These are phyloP conservation scores for Danio aesculapii DNA, from an alignment of 2,797 vertebrate species.

Conservation along the genomic window DNA sequence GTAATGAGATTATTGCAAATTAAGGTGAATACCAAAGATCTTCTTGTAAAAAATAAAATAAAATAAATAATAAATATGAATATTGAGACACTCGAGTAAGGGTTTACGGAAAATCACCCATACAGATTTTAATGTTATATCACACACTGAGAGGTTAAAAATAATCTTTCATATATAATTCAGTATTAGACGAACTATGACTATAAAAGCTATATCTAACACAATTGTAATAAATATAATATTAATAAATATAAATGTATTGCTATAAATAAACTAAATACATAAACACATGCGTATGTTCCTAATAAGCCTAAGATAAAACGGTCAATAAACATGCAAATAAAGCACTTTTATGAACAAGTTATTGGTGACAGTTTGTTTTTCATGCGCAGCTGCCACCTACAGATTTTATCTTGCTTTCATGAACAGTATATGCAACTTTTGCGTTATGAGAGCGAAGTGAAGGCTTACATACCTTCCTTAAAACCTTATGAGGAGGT, in stretches of 20 bases:
- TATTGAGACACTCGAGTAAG: neutral
- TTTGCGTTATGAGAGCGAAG: neutral
- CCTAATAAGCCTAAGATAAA: neutral
- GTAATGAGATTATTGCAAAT: neutral
- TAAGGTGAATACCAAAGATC: neutral
- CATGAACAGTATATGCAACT: neutral
- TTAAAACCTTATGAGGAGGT: neutral
- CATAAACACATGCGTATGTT: neutral
- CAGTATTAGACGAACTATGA: neutral
- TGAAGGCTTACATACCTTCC: constrained; percentile 19
- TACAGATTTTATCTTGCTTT: neutral
- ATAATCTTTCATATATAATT: neutral
- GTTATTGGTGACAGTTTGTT: constrained; percentile 2
- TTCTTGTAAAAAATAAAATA: neutral
- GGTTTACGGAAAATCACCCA: neutral
- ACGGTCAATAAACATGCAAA: neutral
- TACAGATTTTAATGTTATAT: neutral
- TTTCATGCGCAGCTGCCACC: constrained; percentile 13
- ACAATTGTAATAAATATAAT: neutral
- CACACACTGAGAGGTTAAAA: neutral
- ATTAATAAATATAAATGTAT: neutral
- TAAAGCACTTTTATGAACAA: constrained; percentile 2
- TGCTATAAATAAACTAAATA: neutral
- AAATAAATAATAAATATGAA: neutral
- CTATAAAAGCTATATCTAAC: neutral